Conservation (phyloP, 2,888 invertebrate genomes). For the Penaeus monodon region DNA sequence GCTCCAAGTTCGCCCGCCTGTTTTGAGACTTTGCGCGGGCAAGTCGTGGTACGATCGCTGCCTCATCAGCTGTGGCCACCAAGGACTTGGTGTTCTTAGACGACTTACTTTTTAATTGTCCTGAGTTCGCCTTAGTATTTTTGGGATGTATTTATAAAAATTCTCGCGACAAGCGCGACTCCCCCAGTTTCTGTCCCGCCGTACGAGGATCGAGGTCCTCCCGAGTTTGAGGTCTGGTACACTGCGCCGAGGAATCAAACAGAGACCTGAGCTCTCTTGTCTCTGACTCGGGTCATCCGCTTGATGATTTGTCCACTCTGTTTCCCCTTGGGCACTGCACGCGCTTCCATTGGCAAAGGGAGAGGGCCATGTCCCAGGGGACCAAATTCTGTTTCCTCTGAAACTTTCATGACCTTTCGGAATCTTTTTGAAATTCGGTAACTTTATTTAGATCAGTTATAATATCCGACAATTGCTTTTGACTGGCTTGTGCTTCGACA, state of each 20-base stretch:
- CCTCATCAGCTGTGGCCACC: conserved; percentile 40
- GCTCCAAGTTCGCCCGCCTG: conserved; percentile 33
- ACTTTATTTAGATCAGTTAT: too few species aligned
- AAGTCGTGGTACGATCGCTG: conserved; percentile 46
- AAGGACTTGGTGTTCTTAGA: conserved; percentile 15
- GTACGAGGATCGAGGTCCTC: neutral
- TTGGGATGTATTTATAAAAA: conserved; percentile 39
- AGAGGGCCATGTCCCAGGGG: too few species aligned
- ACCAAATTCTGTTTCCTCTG: too few species aligned
- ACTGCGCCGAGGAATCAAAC: neutral
- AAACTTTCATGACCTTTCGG: too few species aligned
- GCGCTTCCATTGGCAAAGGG: too few species aligned
- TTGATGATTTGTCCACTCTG: too few species aligned
- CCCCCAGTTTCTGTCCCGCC: neutral
- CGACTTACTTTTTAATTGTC: conserved; percentile 4
- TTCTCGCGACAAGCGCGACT: conserved; percentile 1
- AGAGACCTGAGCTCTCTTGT: too few species aligned
- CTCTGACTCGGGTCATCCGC: too few species aligned
- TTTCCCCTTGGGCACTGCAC: too few species aligned
- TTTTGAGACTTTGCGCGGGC: conserved; percentile 18
- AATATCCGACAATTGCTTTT: too few species aligned
- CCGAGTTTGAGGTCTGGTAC: neutral
- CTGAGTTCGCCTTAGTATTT: conserved; percentile 29
- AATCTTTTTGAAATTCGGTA: too few species aligned
- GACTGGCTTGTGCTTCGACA: too few species aligned